Conservation (phyloP, 2,797 vertebrate genomes). For the Austrolebias charrua region DNA sequence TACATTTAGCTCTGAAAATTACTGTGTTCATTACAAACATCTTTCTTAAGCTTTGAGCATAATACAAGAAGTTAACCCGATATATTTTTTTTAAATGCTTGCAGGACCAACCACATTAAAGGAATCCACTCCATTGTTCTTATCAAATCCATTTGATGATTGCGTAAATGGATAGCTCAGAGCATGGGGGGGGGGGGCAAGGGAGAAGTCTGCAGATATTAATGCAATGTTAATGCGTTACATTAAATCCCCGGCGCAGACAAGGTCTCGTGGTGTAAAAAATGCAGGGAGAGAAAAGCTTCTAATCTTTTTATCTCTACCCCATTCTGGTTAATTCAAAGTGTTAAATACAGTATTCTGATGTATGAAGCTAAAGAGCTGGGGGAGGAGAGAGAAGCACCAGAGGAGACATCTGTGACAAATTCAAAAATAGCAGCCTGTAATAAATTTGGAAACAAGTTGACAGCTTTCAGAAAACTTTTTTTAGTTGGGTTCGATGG, state of each 20-base stretch:
- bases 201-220: slow-evolving; percentile 35
- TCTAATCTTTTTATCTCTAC: slow-evolving; percentile 35
- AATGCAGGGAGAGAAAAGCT: slow-evolving; percentile 23
- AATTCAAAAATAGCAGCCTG: slow-evolving; percentile 49
- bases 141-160: slow-evolving; percentile 51
- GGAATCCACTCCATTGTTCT: slow-evolving; percentile 50
- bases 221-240: slow-evolving; percentile 64
- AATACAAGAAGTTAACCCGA: slow-evolving; percentile 10
- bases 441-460: slow-evolving; percentile 22
- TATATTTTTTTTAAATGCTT: slow-evolving; percentile 21
- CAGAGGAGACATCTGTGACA: slow-evolving; percentile 41
- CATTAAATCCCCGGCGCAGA: slow-evolving; percentile 54
- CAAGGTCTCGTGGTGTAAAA: slow-evolving; percentile 24
- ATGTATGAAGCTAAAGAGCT: slow-evolving; percentile 31
- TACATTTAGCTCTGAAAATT: slow-evolving; percentile 32
- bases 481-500: background rate
- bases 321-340: slow-evolving; percentile 33
- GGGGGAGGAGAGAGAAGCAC: slow-evolving; percentile 14
- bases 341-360: slow-evolving; percentile 51
- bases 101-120: slow-evolving; percentile 44
- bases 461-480: slow-evolving; percentile 35
- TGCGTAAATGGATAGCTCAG: slow-evolving; percentile 49
- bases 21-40: slow-evolving; percentile 30
- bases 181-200: slow-evolving; percentile 11
- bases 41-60: slow-evolving; percentile 24